Percentiles rank a stretch among this genome's conserved stretches.
These are phyloP conservation scores for Chorisops tibialis DNA, from an alignment of 2,888 invertebrate genomes.

Conservation along the genomic window DNA sequence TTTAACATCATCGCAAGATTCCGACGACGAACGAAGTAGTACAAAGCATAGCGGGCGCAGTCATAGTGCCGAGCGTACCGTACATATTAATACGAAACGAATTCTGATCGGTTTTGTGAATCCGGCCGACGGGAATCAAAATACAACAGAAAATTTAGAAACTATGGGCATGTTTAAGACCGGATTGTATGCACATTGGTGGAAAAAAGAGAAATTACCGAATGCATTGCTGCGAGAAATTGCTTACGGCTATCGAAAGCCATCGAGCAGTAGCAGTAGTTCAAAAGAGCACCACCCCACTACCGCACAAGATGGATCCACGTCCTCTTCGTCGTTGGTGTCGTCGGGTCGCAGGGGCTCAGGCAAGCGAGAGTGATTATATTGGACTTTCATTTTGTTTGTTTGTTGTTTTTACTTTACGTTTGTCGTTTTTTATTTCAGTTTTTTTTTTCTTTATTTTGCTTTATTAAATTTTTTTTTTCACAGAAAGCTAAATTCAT, in stretches of 20 bases:
- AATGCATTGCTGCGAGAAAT: constrained; percentile 60
- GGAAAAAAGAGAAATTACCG: constrained; percentile 83
- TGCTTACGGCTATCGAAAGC: constrained; percentile 34
- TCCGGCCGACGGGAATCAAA: constrained; percentile 23
- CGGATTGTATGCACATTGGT: constrained; percentile 88
- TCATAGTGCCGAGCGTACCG: constrained; percentile 33
- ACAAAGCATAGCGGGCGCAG: constrained; percentile 28
- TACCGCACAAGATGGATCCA: constrained; percentile 8
- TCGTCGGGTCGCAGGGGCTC: constrained; percentile 38
- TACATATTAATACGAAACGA: constrained; percentile 47
- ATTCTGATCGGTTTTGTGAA: constrained; percentile 42
- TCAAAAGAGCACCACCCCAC: background rate
- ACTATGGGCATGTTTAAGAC: constrained; percentile 62
- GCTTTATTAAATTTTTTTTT: background rate
- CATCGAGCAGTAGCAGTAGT: background rate
- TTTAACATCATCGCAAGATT: constrained; percentile 39
- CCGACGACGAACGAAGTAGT: constrained; percentile 14
- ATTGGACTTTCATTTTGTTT: constrained; percentile 34
- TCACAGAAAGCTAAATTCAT: constrained; percentile 24
- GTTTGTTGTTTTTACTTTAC: constrained; percentile 17
- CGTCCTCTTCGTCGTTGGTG: constrained; percentile 11
- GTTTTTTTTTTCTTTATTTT: constrained; percentile 27
- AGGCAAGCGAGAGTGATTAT: constrained; percentile 39
- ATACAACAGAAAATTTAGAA: constrained; percentile 37
- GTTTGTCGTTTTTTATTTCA: constrained; percentile 23